These are phyloP conservation scores for Osmoderma eremita DNA, from an alignment of 2,888 invertebrate species.

Conservation along the genomic window DNA sequence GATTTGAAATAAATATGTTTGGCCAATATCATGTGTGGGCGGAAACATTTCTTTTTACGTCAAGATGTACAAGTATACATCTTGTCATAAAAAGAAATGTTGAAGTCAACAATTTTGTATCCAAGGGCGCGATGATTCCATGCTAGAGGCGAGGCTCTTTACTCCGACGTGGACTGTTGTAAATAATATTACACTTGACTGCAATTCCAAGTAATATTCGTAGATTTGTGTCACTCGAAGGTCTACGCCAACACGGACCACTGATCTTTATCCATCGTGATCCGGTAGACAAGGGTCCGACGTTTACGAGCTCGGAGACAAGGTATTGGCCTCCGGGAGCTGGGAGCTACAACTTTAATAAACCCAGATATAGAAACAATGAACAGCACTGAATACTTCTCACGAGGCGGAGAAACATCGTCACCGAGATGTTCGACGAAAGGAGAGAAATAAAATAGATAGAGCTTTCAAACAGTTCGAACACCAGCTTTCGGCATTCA, in stretches of 20 bases:
- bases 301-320: constrained; percentile 17
- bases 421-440: too few species aligned
- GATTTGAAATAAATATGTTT: too few species aligned
- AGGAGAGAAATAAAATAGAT: too few species aligned
- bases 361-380: constrained; percentile 6
- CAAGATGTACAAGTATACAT: too few species aligned
- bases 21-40: too few species aligned
- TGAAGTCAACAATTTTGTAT: too few species aligned
- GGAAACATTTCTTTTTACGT: too few species aligned
- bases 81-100: too few species aligned
- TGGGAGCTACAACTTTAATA: constrained; percentile 21
- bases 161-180: background rate
- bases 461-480: too few species aligned
- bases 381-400: background rate
- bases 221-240: constrained; percentile 10
- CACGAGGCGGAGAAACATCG: too few species aligned
- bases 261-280: constrained; percentile 26
- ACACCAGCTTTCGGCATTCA: too few species aligned
- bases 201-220: constrained; percentile 17
- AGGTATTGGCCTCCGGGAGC: background rate
- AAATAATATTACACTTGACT: constrained; percentile 32
- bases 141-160: background rate
- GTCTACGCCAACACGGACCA: constrained; percentile 29
- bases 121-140: too few species aligned
- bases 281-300: constrained; percentile 32